Conservation (phyloP, 2,888 invertebrate species). For the Ypsolopha scabrella region DNA sequence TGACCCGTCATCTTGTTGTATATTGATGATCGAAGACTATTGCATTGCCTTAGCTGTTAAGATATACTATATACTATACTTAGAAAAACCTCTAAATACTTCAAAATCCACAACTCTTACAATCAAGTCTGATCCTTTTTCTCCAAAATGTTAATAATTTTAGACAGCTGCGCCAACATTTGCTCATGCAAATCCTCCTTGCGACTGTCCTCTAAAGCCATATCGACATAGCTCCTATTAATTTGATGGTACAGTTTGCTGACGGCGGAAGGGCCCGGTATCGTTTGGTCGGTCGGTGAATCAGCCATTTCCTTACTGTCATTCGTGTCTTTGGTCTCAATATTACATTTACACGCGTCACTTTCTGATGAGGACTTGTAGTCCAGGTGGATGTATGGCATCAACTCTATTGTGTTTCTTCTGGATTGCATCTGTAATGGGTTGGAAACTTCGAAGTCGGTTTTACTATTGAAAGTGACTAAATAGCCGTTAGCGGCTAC, state of each 20-base stretch:
- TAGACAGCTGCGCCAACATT: constrained; percentile 35
- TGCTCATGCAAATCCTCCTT: constrained; percentile 24
- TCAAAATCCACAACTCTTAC: constrained; percentile 4
- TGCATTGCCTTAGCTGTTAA: no score
- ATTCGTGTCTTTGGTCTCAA: background rate
- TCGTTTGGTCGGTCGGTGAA: background rate
- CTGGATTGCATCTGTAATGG: background rate
- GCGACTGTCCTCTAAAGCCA: no score
- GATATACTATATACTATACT: no score
- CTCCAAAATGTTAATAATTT: constrained; percentile 41
- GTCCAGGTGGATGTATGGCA: background rate
- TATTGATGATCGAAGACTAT: no score
- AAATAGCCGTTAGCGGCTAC: background rate
- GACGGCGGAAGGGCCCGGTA: background rate
- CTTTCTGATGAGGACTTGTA: background rate
- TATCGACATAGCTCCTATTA: constrained; percentile 17
- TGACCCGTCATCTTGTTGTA: no score
- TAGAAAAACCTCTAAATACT: no score
- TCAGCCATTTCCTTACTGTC: background rate
- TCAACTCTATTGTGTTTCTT: background rate
- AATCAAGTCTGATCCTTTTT: constrained; percentile 31
- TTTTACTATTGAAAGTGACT: background rate
- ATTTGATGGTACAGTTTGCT: background rate
- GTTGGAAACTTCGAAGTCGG: background rate
- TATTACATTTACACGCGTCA: background rate